Percentiles rank a stretch among this genome's conserved stretches.
These are phyloP conservation scores for Perca fluviatilis DNA, from an alignment of 2,113 vertebrate species.

Conservation along the genomic window DNA sequence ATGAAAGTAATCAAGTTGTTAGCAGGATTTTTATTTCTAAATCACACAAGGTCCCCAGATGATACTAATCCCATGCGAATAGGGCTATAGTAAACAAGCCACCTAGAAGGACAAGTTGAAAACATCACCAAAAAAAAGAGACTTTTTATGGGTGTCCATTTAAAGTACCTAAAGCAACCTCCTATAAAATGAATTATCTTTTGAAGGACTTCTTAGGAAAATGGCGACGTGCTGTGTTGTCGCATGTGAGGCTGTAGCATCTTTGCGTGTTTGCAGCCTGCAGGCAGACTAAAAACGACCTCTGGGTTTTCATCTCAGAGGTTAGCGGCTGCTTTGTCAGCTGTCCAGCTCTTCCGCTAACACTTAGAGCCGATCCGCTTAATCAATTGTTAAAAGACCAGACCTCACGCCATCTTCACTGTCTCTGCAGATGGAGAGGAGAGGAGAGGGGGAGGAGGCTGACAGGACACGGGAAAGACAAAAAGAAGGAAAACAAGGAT, in stretches of 20 bases:
- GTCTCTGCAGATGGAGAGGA: constrained; percentile 5
- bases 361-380: constrained; percentile 52
- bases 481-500: background rate
- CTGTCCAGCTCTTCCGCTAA: constrained; percentile 38
- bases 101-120: background rate
- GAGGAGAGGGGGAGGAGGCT: constrained; percentile 3
- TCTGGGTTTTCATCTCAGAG: constrained; percentile 26
- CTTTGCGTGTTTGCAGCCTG: constrained; percentile 4
- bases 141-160: background rate
- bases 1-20: no score
- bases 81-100: no score
- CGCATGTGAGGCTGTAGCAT: background rate
- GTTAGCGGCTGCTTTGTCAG: constrained; percentile 54
- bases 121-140: background rate
- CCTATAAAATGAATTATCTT: background rate
- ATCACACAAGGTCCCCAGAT: no score
- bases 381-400: constrained; percentile 57
- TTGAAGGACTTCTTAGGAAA: background rate
- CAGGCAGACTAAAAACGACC: constrained; percentile 35
- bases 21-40: no score
- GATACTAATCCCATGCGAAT: no score
- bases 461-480: background rate
- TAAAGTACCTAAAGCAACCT: background rate
- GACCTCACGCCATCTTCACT: constrained; percentile 30
- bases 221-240: background rate